phyloP scores from a whole-genome alignment of 2,113 vertebrate genomes.

The Odontesthes bonariensis region DNA sequence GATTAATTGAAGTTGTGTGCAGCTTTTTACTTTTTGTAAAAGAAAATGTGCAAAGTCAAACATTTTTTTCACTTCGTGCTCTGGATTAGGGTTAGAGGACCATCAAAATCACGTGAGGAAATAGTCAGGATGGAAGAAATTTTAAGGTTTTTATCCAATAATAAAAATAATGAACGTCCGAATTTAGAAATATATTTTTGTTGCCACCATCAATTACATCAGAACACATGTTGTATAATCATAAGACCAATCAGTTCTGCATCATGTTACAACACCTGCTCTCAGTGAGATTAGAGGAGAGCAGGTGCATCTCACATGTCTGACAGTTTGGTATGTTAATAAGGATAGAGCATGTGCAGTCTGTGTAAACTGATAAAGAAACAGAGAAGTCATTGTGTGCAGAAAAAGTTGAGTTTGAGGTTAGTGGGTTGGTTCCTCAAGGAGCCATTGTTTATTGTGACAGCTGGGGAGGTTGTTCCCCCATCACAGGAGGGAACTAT shows the following conservation, averaged over 20 bases:
- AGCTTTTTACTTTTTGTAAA: not conserved
- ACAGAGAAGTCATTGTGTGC: conserved; percentile 65
- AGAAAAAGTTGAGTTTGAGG: conserved; percentile 48
- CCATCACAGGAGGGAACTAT: conserved; percentile 1
- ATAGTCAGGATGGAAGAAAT: not conserved
- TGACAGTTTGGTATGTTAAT: conserved; percentile 51
- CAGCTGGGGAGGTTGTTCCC: conserved; percentile 22
- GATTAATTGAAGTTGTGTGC: not conserved
- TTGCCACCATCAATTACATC: not conserved
- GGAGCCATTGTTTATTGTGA: conserved; percentile 53
- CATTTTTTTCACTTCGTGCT: not conserved
- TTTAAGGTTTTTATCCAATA: not conserved
- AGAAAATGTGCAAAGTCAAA: conserved; percentile 7
- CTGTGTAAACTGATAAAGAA: conserved; percentile 49
- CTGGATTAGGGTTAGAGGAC: too few relatives aligned
- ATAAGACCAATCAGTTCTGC: conserved; percentile 42
- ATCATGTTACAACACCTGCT: conserved; percentile 63
- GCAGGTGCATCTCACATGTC: conserved; percentile 57
- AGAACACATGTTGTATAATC: conserved; percentile 16
- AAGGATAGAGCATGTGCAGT: conserved; percentile 28
- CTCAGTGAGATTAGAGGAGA: conserved; percentile 34
- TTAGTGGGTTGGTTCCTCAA: conserved; percentile 27
- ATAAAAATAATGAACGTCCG: too few relatives aligned
- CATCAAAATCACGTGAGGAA: not conserved
- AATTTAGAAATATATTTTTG: too few relatives aligned